Percentiles rank a stretch among this genome's conserved stretches.
These are phyloP conservation scores for Fukomys damarensis DNA, from an alignment of 2,113 vertebrate species.

Conservation along the genomic window DNA sequence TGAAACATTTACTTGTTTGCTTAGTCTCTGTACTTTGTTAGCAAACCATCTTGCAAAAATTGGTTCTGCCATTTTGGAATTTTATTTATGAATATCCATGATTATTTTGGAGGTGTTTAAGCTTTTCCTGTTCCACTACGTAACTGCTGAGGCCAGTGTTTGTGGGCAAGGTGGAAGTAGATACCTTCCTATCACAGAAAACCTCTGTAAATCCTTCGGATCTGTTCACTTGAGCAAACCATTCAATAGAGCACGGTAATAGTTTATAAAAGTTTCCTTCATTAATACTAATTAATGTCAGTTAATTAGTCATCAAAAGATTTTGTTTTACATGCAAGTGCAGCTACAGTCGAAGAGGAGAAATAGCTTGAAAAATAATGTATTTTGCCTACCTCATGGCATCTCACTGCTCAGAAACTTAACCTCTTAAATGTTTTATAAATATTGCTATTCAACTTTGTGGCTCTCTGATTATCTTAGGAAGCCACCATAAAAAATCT, in stretches of 20 bases:
- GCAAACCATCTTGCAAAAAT: neutral
- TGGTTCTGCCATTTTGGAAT: slow-evolving; percentile 1
- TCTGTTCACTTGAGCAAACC: neutral
- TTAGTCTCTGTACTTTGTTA: neutral
- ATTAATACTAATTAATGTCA: neutral
- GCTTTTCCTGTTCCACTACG: neutral
- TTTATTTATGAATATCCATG: neutral
- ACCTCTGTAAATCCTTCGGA: neutral
- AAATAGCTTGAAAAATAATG: neutral
- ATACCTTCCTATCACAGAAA: neutral
- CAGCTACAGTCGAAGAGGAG: neutral
- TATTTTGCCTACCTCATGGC: neutral
- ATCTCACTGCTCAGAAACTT: neutral
- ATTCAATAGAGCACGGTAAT: neutral
- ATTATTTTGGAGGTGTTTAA: neutral
- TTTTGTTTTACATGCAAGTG: neutral
- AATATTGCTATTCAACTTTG: neutral
- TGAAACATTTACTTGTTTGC: slow-evolving; percentile 26
- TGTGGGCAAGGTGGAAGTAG: neutral
- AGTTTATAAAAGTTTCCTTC: slow-evolving; percentile 14
- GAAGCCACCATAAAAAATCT: slow-evolving; percentile 11
- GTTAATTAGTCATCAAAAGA: neutral
- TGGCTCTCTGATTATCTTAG: neutral
- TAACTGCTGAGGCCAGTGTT: neutral
- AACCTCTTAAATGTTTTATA: neutral